Percentiles rank a stretch among this genome's conserved stretches.
Conservation (phyloP, 2,113 vertebrate species). For the Desmodus rotundus region DNA sequence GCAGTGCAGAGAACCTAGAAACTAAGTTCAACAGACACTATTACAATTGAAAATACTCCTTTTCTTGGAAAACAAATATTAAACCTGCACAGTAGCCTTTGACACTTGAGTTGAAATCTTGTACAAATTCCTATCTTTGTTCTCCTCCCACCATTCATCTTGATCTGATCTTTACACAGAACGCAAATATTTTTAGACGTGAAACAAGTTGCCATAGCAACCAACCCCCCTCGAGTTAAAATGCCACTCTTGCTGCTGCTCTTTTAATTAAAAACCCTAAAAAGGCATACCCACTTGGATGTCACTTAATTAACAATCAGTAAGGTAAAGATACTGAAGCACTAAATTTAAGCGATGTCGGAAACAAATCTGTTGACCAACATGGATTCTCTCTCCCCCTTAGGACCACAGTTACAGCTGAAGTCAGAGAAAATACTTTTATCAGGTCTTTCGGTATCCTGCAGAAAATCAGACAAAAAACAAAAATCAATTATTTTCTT, state of each 20-base stretch:
- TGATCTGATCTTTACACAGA: not conserved
- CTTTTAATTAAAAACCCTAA: constrained; percentile 70
- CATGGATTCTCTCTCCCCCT: not conserved
- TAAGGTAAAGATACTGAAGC: constrained; percentile 7
- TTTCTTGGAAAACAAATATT: not conserved
- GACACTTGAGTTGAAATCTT: not conserved
- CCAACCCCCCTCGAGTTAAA: constrained; percentile 12
- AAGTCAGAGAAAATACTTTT: constrained; percentile 35
- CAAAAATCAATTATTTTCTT: not conserved
- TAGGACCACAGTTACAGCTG: constrained; percentile 20
- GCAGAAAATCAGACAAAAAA: constrained; percentile 51
- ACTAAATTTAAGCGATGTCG: not conserved
- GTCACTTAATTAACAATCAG: constrained; percentile 35
- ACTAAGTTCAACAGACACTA: not conserved
- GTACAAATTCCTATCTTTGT: not conserved
- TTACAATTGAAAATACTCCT: not conserved
- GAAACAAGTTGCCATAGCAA: not conserved
- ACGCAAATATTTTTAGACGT: not conserved
- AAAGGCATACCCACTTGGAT: constrained; percentile 16
- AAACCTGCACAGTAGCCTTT: not conserved
- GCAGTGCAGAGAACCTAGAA: not conserved
- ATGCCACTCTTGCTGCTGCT: constrained; percentile 59
- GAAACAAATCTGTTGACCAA: constrained; percentile 32
- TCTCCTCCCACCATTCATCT: not conserved
- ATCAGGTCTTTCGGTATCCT: constrained; percentile 37